Base-by-base conservation (phyloP, 35 echinoderm and acorn worm genomes). In the Apostichopus parvimensis region DNA sequence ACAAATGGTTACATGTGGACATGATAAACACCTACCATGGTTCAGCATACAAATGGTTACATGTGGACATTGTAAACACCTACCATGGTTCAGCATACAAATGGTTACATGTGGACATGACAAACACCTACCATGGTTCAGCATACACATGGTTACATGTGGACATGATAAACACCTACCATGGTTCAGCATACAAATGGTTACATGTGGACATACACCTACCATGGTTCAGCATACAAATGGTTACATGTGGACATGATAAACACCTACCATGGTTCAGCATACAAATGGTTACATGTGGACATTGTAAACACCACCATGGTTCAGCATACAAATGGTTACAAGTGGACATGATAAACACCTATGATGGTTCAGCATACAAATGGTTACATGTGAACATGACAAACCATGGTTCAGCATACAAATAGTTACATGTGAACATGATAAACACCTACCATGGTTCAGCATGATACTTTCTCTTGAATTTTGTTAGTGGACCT, bases 401-500 rank as follows among this genome's bases (percentile, higher is more conserved):
- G 71, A 73, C 2, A 18, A 56, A 66, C 28, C 28, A 34, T 34
- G 28, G 28, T 34, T 34, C 0, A 34, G 28, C 1, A 34, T 34
- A 34, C 28, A n/a, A 21, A 77, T 77, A 0, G 17, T 77, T 9
- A 26, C 15, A 60, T 60, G 58, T 34, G 64, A 5, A 73, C 71
- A 73, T 73, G 71, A 73, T 8, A 18, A 56, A 66, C 28, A 92
- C 94, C 94, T 75, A 98, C 97, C 97, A 98, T 66, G 95, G 94
- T 24, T 98, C 97, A 58, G 94, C 88, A 55, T 98, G 97, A 87
- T 98, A 98, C 78, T 98, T 98, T 52, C 97, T 86, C 75, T 98
- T 95, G 91, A 95, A 98, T 61, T 99, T 99, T 77, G 97, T 99
- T 86, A 99, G 88, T 12, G 97, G 91, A 83, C 97, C 97, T 8